Conservation (phyloP, 1,140 invertebrate species). For the Parasteatoda tepidariorum region DNA sequence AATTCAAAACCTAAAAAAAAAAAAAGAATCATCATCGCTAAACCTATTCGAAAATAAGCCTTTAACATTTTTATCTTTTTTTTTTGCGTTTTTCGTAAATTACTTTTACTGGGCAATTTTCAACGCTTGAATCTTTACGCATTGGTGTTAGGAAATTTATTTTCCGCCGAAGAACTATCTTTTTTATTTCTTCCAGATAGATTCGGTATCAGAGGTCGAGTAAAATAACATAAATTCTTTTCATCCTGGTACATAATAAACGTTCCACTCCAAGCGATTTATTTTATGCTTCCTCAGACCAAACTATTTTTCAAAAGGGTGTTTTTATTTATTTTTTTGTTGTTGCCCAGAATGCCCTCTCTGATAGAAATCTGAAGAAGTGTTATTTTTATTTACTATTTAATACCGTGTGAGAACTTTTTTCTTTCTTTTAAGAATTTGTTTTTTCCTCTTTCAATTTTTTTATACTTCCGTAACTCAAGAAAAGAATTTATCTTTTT, state of each 20-base stretch:
- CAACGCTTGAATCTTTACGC: not conserved
- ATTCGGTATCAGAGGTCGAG: not conserved
- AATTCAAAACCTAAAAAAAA: no score
- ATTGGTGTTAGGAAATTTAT: not conserved
- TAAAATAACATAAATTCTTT: not conserved
- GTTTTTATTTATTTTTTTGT: not conserved
- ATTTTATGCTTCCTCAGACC: not conserved
- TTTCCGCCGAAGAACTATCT: not conserved
- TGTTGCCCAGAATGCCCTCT: no score
- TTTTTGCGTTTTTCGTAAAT: not conserved
- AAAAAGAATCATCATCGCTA: no score
- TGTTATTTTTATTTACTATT: not conserved
- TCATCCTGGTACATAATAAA: conserved; percentile 17
- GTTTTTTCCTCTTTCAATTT: not conserved
- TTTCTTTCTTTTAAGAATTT: not conserved
- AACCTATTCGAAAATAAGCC: no score
- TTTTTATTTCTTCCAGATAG: not conserved
- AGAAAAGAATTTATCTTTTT: not conserved
- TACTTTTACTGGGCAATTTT: not conserved
- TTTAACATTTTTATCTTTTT: no score
- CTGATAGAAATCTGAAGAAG: not conserved
- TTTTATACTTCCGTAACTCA: not conserved
- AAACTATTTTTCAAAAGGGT: conserved; percentile 9
- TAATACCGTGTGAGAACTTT: not conserved
- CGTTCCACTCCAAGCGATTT: conserved; percentile 10